Base-by-base conservation (phyloP, 2,888 invertebrate genomes). In the Cataglyphis altisquamis region DNA sequence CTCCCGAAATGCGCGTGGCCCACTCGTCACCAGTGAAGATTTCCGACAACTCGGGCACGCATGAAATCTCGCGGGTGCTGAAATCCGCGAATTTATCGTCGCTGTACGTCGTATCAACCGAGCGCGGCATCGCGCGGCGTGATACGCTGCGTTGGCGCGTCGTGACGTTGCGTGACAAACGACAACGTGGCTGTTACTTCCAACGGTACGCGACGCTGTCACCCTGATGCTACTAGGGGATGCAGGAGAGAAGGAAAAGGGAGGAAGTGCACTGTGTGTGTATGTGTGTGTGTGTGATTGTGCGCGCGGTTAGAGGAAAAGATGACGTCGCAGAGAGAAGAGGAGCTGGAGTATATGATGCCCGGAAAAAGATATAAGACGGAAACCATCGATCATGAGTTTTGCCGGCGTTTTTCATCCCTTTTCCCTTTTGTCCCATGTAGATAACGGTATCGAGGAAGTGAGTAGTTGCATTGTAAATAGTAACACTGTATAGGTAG, bases 161-260 rank as follows among this genome's bases (percentile, higher is more conserved):
- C 87, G 86, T 87, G 90, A 89, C 89, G 87, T 87, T 84, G 80
- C 89, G 88, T 92, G 92, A 92, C 90, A 91, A 92, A 92, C 90
- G 91, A 91, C 89, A 88, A 77, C 75, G 75, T 66, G 86, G 81
- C 85, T 88, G 87, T 90, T 78, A 52, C 80, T 73, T 72, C 62
- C 60, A 45, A 21, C 74, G 63, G 29, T 57, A 41, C 68, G 68
- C 62, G 78, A 82, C 25, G 78, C 82, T 87, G 85, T 87, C 88
- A 85, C 64, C 66, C 73, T 74, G 81, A 85, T 68, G 73, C 60
- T 55, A 60, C 55, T 52, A n/a, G 52, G 62, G 36, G n/a, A 36
- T 21, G 32, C 18, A 55, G 64, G 9, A 45, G 10, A 63, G 25
- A 60, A 15, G 64, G 0, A 75, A 60, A 57, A 60, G 48, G 60